Conservation (phyloP, 2,113 vertebrate genomes). For the Sterrhoptilus dennistouni region DNA sequence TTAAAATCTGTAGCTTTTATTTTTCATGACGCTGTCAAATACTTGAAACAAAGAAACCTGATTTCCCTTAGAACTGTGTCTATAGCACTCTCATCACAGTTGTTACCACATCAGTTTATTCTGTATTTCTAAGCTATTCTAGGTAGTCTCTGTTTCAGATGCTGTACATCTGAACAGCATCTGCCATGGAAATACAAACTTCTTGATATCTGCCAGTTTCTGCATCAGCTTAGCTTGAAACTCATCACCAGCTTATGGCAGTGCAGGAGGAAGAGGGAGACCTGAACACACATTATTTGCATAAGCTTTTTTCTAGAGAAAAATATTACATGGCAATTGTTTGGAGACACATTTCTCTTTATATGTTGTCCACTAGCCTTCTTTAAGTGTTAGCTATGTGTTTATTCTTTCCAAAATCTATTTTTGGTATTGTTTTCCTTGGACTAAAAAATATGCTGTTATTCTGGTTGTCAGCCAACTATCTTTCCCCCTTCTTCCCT, state of each 20-base stretch:
- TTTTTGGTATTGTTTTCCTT: conserved; percentile 46
- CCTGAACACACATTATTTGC: not conserved
- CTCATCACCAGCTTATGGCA: not conserved
- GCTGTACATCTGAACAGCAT: not conserved
- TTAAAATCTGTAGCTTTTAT: not conserved
- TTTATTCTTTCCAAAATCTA: conserved; percentile 27
- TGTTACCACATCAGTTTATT: not conserved
- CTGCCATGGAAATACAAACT: not conserved
- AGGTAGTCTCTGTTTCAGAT: not conserved
- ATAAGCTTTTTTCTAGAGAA: not conserved
- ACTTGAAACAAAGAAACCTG: not conserved
- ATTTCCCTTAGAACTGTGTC: not conserved
- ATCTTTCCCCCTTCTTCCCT: not conserved
- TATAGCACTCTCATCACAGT: not conserved
- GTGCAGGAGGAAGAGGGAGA: not conserved
- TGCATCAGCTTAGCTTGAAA: not conserved
- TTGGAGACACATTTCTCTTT: not conserved
- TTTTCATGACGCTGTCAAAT: not conserved
- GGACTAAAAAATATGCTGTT: not conserved
- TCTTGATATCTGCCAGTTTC: not conserved
- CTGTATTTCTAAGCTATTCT: not conserved
- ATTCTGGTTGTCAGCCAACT: conserved; percentile 12
- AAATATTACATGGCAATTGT: not conserved
- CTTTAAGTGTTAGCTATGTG: not conserved
- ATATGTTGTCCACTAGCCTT: not conserved